Evolutionary conservation across 2,888 invertebrate genomes (phyloP), one percentile per base, ranked within the genome.

Genomic region (Cantharis nigra): DNA sequence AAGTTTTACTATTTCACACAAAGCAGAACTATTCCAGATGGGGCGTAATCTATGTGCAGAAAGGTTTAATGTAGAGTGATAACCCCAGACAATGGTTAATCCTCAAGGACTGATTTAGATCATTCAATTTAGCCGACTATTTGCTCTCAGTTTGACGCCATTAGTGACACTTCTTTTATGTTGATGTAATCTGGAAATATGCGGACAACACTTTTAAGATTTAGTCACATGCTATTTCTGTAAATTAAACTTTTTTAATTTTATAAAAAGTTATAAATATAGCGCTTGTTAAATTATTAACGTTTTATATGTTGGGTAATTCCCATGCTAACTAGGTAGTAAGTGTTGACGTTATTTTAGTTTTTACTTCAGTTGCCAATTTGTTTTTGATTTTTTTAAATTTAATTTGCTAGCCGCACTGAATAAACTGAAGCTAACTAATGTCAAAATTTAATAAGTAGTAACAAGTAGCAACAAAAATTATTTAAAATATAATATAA

Each of bases 81-180:
- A 81, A 82, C 79, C 81, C 78, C 73, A 69, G 76, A 84, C 85
- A 85, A 85, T 83, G 81, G 85, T 83, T 85, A 86, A 85, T 85
- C 85, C 83, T 78, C 76, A 80, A 81, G 84, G 84, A 84, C 81
- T 83, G 84, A 85, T 84, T 84, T 85, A 83, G 84, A 84, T 84
- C 83, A 81, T 83, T 81, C 83, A 80, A 82, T 83, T 82, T 80
- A 85, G 82, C 81, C 75, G 78, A 83, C 84, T 86, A 85, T 86
- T 86, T 85, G 85, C 83, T 84, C 85, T 81, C 85, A 84, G 85
- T 84, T 85, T 86, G 85, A 83, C 84, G 84, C 84, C 85, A 83
- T 84, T 85, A 85, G 83, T 82, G 83, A 83, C 85, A 84, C 83
- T 85, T 83, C 83, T 80, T 81, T 83, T 81, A 82, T 83, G 83